Conservation (phyloP, 2,797 vertebrate species). For the Neosalanx taihuensis region DNA sequence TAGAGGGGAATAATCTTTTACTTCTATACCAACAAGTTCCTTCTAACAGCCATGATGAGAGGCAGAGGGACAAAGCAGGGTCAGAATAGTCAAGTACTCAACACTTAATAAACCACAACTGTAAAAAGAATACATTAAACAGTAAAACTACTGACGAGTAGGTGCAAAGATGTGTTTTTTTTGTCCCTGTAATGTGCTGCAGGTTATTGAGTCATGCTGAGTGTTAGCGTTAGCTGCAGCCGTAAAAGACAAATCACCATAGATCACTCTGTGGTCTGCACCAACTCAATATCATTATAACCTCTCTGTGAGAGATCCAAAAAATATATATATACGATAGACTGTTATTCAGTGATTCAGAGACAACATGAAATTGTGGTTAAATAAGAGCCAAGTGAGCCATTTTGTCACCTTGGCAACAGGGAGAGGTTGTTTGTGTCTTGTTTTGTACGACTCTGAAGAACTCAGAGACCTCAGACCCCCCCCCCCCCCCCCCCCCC, state of each 20-base stretch:
- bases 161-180: constrained; percentile 23
- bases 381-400: constrained; percentile 45
- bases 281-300: constrained; percentile 7
- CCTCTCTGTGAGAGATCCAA: not conserved
- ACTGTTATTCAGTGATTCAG: too few species aligned
- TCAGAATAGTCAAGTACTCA: not conserved
- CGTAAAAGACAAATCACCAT: constrained; percentile 13
- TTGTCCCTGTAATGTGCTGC: constrained; percentile 7
- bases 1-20: not conserved
- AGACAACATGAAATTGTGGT: not conserved
- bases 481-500: too few species aligned
- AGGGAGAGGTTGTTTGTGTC: constrained; percentile 40
- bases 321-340: too few species aligned
- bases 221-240: constrained; percentile 29
- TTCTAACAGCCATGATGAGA: not conserved
- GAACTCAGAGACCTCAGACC: constrained; percentile 31
- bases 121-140: not conserved
- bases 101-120: not conserved
- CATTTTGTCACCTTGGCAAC: constrained; percentile 56
- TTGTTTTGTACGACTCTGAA: constrained; percentile 45
- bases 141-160: not conserved
- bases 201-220: constrained; percentile 36
- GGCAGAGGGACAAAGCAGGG: not conserved
- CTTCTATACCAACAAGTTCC: not conserved
- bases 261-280: not conserved